Base-by-base conservation (phyloP, 2,888 invertebrate species). In the Lydus trimaculatus region DNA sequence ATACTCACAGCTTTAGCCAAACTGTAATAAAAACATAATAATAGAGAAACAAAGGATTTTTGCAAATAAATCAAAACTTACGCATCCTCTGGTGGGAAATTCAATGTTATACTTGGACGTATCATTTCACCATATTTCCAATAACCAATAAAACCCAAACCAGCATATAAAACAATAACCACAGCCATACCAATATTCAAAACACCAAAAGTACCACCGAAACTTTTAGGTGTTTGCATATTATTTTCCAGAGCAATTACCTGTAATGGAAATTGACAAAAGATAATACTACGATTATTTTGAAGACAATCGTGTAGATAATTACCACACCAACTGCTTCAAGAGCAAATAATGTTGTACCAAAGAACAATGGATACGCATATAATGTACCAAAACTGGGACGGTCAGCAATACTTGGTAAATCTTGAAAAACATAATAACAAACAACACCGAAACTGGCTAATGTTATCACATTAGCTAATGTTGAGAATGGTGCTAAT, bases 341-440 rank as follows among this genome's bases (percentile, higher is more conserved):
- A 78, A 99, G 90, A 0, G 99, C 96, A 84, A 97, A 99, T 61
- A 99, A 88, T 0, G 97, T 98, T 0, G 97, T 98, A 52, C 98
- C 98, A 83, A 99, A 97, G 87, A 95, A 99, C 1, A 99, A 88
- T 0, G 99, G 98, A 79, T 96, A 92, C 65, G 91, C 89, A 36
- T 87, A 85, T 2, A 91, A 81, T 9, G 89, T 86, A 0, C 93
- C 94, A 62, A 92, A 88, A 0, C 91, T 87, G 4, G 87, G 87
- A 69, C 90, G 88, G 56, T 89, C 89, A 11, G 89, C 88, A 1
- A 93, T 86, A 0, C 89, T 86, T 0, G 92, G 90, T 1, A 92
- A 85, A 58, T 92, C 91, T 68, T 91, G 89, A 82, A 96, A 92
- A 73, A 97, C 88, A 82, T 94, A 97, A 86, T 94, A 94, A 70